phyloP scores from a whole-genome alignment of 2,113 vertebrate genomes.

The Corythaixoides concolor region DNA sequence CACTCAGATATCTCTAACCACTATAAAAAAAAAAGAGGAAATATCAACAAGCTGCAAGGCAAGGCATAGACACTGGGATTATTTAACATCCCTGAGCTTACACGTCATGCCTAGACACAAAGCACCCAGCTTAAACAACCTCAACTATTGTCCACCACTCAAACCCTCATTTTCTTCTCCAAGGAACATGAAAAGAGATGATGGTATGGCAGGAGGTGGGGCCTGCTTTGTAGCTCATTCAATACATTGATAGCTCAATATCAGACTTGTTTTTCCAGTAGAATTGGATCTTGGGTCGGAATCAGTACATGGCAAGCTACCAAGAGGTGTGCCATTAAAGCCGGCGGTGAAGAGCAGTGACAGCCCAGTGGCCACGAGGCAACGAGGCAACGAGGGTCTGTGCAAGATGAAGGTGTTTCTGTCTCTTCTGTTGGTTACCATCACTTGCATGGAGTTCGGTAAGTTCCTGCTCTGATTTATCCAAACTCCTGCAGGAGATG shows the following conservation, averaged over 20 bases:
- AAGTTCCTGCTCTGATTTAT: neutral
- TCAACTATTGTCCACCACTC: neutral
- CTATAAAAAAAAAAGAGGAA: neutral
- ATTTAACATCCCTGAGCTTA: neutral
- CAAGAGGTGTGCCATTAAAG: neutral
- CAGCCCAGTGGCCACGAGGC: neutral
- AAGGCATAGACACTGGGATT: neutral
- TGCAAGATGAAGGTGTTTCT: slow-evolving; percentile 37
- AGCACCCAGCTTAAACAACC: neutral
- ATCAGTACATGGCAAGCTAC: neutral
- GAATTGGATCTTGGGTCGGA: neutral
- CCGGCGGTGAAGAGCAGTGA: neutral
- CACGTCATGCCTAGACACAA: neutral
- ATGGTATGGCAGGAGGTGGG: neutral
- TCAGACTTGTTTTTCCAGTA: neutral
- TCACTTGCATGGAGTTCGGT: neutral
- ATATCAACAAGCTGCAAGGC: neutral
- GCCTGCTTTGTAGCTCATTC: neutral
- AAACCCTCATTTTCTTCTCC: slow-evolving; percentile 27
- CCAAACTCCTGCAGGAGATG: neutral
- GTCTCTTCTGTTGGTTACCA: neutral
- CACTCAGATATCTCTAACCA: neutral
- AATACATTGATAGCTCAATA: neutral
- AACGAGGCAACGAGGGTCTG: fast-evolving
- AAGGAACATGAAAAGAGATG: slow-evolving; percentile 24